Conservation (phyloP, 1,140 invertebrate species). For the Drosophila murphyi region DNA sequence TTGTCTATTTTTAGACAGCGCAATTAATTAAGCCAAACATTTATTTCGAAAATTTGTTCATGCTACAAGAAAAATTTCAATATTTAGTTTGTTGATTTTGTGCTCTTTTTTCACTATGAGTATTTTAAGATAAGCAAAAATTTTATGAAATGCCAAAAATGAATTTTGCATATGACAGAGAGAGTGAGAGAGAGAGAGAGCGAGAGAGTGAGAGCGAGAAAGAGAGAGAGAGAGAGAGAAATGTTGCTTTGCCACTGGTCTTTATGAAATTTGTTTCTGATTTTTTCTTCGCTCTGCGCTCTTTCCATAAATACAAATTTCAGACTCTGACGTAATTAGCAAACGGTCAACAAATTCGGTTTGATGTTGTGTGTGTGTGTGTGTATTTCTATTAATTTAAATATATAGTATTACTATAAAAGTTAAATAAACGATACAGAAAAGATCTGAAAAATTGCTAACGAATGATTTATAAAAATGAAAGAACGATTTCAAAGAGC, state of each 20-base stretch:
- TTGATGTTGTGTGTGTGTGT: slow-evolving; percentile 17
- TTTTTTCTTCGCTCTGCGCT: slow-evolving; percentile 24
- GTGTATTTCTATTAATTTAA: slow-evolving; percentile 21
- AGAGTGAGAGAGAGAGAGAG: background rate
- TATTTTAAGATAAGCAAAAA: slow-evolving; percentile 74
- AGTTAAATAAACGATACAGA: slow-evolving; percentile 49
- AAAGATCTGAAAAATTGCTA: slow-evolving; percentile 12
- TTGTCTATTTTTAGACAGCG: slow-evolving; percentile 33
- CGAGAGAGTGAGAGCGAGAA: background rate
- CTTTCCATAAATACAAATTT: slow-evolving; percentile 50
- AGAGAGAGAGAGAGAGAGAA: slow-evolving; percentile 7
- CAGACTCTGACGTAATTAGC: slow-evolving; percentile 71
- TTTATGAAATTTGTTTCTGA: slow-evolving; percentile 34
- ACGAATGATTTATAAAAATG: background rate
- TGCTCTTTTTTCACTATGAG: slow-evolving; percentile 5
- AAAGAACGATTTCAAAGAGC: background rate
- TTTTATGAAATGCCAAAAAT: slow-evolving; percentile 66
- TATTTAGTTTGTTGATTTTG: slow-evolving; percentile 26
- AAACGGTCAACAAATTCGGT: slow-evolving; percentile 53
- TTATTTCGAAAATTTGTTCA: slow-evolving; percentile 43
- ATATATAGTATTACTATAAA: background rate
- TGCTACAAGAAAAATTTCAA: slow-evolving; percentile 26
- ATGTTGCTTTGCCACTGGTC: slow-evolving; percentile 34
- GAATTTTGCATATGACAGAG: slow-evolving; percentile 37
- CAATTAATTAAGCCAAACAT: slow-evolving; percentile 51